These are phyloP conservation scores for Dreissena polymorpha DNA, from an alignment of 1,140 invertebrate genomes.

Conservation along the genomic window DNA sequence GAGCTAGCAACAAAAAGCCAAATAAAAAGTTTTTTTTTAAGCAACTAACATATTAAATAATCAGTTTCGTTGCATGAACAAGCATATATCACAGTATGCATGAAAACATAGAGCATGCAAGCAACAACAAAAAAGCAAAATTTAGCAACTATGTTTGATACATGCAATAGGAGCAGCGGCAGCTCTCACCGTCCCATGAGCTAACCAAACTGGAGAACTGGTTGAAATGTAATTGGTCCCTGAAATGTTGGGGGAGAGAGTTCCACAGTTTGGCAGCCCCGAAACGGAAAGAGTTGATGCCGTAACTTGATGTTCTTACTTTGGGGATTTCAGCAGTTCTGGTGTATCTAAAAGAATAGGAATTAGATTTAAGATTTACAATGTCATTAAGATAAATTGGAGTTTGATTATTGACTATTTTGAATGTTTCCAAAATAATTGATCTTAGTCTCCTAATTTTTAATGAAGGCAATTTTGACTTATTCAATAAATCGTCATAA, in stretches of 20 bases:
- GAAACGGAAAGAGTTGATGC: slow-evolving; percentile 22
- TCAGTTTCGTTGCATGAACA: too few species aligned
- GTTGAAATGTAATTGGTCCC: neutral
- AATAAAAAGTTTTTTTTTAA: too few species aligned
- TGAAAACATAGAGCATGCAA: too few species aligned
- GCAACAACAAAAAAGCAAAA: too few species aligned
- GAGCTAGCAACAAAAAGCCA: too few species aligned
- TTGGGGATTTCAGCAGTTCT: slow-evolving; percentile 1
- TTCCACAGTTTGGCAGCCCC: slow-evolving; percentile 24
- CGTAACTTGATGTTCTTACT: slow-evolving; percentile 36
- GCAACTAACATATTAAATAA: too few species aligned
- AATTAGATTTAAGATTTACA: too few species aligned
- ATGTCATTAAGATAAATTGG: neutral
- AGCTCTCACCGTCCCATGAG: slow-evolving; percentile 1
- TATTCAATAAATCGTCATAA: too few species aligned
- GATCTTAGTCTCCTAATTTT: slow-evolving; percentile 19
- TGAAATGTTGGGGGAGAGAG: slow-evolving; percentile 9
- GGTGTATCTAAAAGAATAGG: slow-evolving; percentile 22
- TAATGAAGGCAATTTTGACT: slow-evolving; percentile 34
- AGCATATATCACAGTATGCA: too few species aligned
- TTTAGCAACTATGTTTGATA: too few species aligned
- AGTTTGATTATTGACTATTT: slow-evolving; percentile 13
- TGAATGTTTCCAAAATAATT: neutral
- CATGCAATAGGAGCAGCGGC: neutral
- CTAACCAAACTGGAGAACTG: slow-evolving; percentile 10